Evolutionary conservation across 1,140 invertebrate genomes (phyloP), one percentile per base, ranked within the genome.

Genomic region (Globodera rostochiensis): DNA sequence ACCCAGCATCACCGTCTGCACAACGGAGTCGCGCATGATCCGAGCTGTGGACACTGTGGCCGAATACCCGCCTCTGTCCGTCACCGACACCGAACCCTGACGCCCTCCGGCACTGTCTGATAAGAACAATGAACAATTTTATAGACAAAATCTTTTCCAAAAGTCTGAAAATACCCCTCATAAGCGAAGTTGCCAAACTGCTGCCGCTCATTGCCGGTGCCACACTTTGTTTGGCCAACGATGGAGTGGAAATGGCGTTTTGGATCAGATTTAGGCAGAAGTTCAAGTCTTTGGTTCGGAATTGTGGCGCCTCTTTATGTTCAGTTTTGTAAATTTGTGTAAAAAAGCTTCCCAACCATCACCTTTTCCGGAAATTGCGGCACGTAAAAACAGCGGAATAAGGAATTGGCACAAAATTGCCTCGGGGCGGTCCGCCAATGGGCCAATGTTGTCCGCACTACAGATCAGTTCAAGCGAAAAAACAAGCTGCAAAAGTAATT

Each of bases 381-480:
- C 94, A 84, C 95, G 92, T 74, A 99, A 92, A 91, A 96, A 98
- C 73, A 99, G 91, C 3, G 97, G 97, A 91, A 99, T 94, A 60
- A 99, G 93, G 80, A 99, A 92, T 91, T 98, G 97, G 91, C 98
- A 94, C 6, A 99, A 92, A 91, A 98, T 94, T 86, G 95, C 96
- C 91, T 98, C 96, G 11, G 95, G 94, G 90, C 96, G 94, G 80
- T 97, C 95, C 88, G 94, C 93, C 13, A 93, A 94, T n/a, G 94
- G 93, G 87, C 97, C 96, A 84, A 95, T 93, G 4, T 94, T 92
- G 74, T 93, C 94, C 45, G 95, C 94, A 70, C 95, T 95, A 91
- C 96, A 97, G 67, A 98, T 94, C 84, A 96, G 95, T 88, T 98
- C 96, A 82, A 99, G 91, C 0, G 95, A 95, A 90, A 89, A 89